These are phyloP conservation scores for Trichacis sp. DNA, from an alignment of 2,888 invertebrate genomes.

Conservation along the genomic window DNA sequence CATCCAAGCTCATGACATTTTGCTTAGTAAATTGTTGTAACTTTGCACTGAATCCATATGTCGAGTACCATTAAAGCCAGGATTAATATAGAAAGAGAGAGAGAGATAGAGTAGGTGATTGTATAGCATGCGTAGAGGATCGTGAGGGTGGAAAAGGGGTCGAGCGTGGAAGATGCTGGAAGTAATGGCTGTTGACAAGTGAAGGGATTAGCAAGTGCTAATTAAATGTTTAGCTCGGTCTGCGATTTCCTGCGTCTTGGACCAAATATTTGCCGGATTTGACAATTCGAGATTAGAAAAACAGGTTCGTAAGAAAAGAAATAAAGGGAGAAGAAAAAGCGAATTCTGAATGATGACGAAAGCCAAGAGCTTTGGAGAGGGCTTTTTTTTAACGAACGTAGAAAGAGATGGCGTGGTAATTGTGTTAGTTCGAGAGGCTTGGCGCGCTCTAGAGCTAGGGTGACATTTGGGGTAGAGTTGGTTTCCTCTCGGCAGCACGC, in stretches of 20 bases:
- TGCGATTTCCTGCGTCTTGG: too few species aligned
- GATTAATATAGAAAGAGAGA: too few species aligned
- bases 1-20: too few species aligned
- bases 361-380: not conserved
- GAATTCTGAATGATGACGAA: constrained; percentile 3
- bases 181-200: constrained; percentile 68
- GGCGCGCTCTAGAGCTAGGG: constrained; percentile 47
- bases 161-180: constrained; percentile 65
- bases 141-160: constrained; percentile 28
- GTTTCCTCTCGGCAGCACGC: constrained; percentile 45
- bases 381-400: constrained; percentile 58
- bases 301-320: too few species aligned
- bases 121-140: too few species aligned
- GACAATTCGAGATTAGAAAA: too few species aligned
- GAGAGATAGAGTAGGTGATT: too few species aligned
- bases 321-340: constrained; percentile 15
- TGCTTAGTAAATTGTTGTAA: too few species aligned
- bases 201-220: constrained; percentile 67
- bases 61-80: too few species aligned
- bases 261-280: too few species aligned
- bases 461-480: constrained; percentile 55
- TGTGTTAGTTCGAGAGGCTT: constrained; percentile 61
- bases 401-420: constrained; percentile 55
- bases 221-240: constrained; percentile 69
- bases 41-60: too few species aligned